Base-by-base conservation (phyloP, 1,140 invertebrate species). In the Sarcophaga bullata region DNA sequence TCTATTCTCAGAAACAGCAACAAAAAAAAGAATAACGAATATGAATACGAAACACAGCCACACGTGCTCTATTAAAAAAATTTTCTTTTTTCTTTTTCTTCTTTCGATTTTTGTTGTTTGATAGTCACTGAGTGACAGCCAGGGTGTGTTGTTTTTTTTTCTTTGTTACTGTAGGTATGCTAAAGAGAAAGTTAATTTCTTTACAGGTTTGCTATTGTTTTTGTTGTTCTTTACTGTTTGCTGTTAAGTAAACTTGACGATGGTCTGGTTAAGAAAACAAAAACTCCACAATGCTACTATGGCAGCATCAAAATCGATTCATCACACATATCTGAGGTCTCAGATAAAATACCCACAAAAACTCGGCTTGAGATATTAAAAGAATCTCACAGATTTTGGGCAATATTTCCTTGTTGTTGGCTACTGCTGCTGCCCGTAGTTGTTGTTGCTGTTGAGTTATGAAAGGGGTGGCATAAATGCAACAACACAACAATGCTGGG, bases 171-270 rank as follows among this genome's bases (percentile, higher is more conserved):
- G 25, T 17, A n/a, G 62, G 3, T 19, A 37, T 68, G 58, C n/a
- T 19, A 68, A 19, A n/a, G 58, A 68, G 58, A 68, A 68, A 68
- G 58, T 68, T 68, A 68, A 68, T 68, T 68, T n/a, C 6, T 68
- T 68, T n/a, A 15, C 10, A 62, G 6, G 17, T 68, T 68, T 68
- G 25, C 4, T 37, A 37, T 37, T 37, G 25, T 68, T 68, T 68
- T 9, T 17, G 17, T 19, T 25, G 62, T 58, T 58, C 1, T n/a
- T 58, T 58, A 7, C n/a, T 58, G 54, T 13, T 6, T 25, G 62
- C 10, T 68, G 62, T 68, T 17, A 68, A 68, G 17, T 19, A 68
- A 19, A 68, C 17, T 17, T 68, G 62, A 25, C 19, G 62, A 68
- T 68, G 62, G 62, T 1, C n/a, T 68, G 17, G 17, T 68, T 68